Percentiles rank a stretch among this genome's conserved stretches.
phyloP scores from a whole-genome alignment of 2,888 invertebrate genomes.

The Macropis europaea region DNA sequence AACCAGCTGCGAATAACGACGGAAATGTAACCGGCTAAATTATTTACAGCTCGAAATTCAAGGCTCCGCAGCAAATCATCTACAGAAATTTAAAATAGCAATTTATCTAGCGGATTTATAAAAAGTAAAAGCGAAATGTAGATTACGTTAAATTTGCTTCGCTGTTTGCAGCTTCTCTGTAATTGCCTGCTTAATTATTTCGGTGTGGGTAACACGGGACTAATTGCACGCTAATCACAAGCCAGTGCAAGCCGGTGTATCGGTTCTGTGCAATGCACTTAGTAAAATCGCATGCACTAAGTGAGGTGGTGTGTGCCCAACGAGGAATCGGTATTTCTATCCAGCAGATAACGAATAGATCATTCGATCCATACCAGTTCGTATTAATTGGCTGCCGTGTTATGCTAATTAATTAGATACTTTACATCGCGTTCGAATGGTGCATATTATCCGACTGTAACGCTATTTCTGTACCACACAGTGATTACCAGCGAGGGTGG shows the following conservation, averaged over 20 bases:
- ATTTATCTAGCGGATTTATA: too few species aligned
- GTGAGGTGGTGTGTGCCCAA: conserved; percentile 11
- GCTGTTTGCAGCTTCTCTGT: conserved; percentile 12
- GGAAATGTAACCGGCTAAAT: background rate
- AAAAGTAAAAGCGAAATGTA: too few species aligned
- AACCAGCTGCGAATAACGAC: conserved; percentile 9
- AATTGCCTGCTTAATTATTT: conserved; percentile 9
- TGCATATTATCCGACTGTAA: background rate
- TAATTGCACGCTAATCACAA: conserved; percentile 27
- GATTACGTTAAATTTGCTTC: too few species aligned
- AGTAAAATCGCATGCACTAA: conserved; percentile 49
- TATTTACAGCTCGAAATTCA: background rate
- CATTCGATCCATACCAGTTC: background rate
- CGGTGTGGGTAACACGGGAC: conserved; percentile 17
- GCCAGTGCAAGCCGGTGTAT: conserved; percentile 53
- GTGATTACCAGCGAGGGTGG: too few species aligned
- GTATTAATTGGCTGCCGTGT: background rate
- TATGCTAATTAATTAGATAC: conserved; percentile 2
- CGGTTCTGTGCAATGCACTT: conserved; percentile 25
- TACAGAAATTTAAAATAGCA: background rate
- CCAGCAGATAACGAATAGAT: background rate
- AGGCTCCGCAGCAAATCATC: background rate
- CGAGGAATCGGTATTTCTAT: background rate
- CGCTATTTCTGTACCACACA: too few species aligned
- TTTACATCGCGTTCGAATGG: background rate